Evolutionary conservation across 2,113 vertebrate species (phyloP).

Genomic region (Bambusicola thoracicus): DNA sequence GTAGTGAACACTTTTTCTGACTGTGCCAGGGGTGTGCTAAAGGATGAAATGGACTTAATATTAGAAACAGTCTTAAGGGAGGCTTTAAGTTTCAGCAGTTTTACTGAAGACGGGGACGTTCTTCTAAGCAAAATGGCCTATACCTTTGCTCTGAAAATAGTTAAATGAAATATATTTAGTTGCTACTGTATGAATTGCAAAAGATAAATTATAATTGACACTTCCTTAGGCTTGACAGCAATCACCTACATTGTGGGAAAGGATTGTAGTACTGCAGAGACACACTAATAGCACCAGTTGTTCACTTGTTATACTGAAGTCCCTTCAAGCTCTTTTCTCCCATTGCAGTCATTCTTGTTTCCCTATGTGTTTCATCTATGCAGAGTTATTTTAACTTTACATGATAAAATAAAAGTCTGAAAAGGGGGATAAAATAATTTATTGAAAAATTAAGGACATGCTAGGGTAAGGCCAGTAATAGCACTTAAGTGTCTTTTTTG

Average conservation of each 20-base stretch:
- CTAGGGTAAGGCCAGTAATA: neutral
- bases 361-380: neutral
- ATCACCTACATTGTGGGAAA: neutral
- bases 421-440: neutral
- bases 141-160: neutral
- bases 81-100: neutral
- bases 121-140: neutral
- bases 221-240: neutral
- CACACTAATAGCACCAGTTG: neutral
- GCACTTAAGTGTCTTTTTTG: neutral
- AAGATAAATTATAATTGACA: neutral
- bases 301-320: neutral
- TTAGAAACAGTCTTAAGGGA: neutral
- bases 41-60: conserved; percentile 9
- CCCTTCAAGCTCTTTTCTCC: neutral
- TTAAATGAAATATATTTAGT: neutral
- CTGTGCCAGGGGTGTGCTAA: neutral
- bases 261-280: accelerated
- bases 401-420: neutral
- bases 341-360: neutral
- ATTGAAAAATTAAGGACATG: neutral
- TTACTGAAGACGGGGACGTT: neutral
- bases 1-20: neutral
- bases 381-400: neutral
- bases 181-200: neutral